Evolutionary conservation across 2,888 invertebrate species (phyloP).

Genomic region (Stenoptilia bipunctidactyla): DNA sequence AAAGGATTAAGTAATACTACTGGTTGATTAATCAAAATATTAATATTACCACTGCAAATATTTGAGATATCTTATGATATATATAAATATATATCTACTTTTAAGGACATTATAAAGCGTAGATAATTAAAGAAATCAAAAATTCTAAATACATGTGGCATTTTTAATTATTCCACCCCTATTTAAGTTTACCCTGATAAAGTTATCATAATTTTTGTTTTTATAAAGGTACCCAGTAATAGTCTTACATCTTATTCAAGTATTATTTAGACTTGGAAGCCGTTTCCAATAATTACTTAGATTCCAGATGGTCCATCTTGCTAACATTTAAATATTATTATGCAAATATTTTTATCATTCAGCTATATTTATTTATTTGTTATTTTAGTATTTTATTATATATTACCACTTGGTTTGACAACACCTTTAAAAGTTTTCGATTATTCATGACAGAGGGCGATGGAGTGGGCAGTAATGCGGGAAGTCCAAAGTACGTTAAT

Average conservation of each 20-base stretch:
- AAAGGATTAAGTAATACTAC: conserved; percentile 70
- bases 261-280: conserved; percentile 9
- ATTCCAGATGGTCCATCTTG: no score
- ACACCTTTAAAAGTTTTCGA: no score
- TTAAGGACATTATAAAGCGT: conserved; percentile 73
- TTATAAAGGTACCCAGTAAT: conserved; percentile 36
- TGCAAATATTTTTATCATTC: background rate
- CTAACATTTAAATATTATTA: conserved; percentile 6
- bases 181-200: conserved; percentile 25
- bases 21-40: conserved; percentile 70
- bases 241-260: conserved; percentile 33
- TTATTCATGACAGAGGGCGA: conserved; percentile 42
- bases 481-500: conserved; percentile 52
- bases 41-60: conserved; percentile 73
- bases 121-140: conserved; percentile 73
- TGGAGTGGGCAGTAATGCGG: conserved; percentile 41
- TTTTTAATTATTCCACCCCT: conserved; percentile 57
- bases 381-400: background rate
- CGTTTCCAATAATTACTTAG: conserved; percentile 26
- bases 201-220: conserved; percentile 63
- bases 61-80: conserved; percentile 73
- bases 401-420: background rate
- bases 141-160: conserved; percentile 66
- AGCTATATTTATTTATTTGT: background rate
- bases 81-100: conserved; percentile 70